Conservation (phyloP, 2,113 vertebrate species). For the Excalfactoria chinensis region DNA sequence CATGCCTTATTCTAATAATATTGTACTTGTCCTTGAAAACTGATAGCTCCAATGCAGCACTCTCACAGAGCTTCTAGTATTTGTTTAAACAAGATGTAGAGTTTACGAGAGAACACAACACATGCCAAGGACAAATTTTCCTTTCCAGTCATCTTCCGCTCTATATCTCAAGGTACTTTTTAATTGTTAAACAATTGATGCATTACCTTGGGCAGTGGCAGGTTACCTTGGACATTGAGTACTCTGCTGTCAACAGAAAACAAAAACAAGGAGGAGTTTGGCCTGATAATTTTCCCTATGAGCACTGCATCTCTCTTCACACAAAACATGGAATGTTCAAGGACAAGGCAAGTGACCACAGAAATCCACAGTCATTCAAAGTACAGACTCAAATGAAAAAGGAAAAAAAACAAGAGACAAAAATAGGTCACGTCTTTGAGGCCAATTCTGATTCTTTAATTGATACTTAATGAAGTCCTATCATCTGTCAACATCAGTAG, state of each 20-base stretch:
- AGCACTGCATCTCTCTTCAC: background rate
- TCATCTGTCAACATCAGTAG: background rate
- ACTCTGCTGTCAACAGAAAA: background rate
- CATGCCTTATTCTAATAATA: background rate
- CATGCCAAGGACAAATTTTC: background rate
- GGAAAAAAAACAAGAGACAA: background rate
- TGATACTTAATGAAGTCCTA: background rate
- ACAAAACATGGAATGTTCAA: background rate
- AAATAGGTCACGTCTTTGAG: background rate
- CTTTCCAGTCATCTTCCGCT: background rate
- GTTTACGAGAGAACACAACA: background rate
- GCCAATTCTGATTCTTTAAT: background rate
- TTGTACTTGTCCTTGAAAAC: conserved; percentile 17
- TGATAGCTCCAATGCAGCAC: background rate
- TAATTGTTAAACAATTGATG: background rate
- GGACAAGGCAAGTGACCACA: background rate
- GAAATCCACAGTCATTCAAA: background rate
- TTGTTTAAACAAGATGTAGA: background rate
- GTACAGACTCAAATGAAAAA: background rate
- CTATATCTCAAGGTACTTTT: background rate
- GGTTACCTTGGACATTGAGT: background rate
- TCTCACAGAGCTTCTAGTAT: background rate
- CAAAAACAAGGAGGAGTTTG: background rate
- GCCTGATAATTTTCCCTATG: background rate
- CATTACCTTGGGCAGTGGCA: background rate